Base-by-base conservation (phyloP, 2,888 invertebrate species). In the Torymus tubicola region DNA sequence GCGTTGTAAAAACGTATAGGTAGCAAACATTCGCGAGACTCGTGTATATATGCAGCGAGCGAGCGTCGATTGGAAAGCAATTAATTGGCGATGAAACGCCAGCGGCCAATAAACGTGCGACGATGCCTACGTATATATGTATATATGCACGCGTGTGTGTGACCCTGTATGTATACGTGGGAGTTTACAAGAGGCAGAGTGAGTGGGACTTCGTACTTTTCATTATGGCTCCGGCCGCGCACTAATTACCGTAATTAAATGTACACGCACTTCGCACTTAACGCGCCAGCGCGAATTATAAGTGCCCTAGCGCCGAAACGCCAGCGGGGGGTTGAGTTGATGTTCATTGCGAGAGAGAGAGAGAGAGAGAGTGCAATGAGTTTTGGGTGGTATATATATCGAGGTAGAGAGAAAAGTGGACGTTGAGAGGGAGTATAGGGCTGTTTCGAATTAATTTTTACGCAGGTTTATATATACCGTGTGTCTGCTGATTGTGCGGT, bases 231-330 rank as follows among this genome's bases (percentile, higher is more conserved):
- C 31, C 58, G 21, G 4, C 18, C 2, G 21, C 2, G 21, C 52
- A 21, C 69, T 77, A 77, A 77, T 81, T 77, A 77, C 61, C 50
- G 60, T 61, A 77, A 81, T 81, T 73, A 81, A 81, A 80, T 63
- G 71, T 75, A 76, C 67, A 69, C 16, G 64, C 21, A 21, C 72
- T 78, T 72, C 57, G 55, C 31, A 67, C 67, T 75, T 60, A 50
- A 52, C 50, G 61, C 61, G 14, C 52, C 10, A 42, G 55, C 58
- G 50, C 57, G 16, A 31, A 31, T 31, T 31, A 31, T 31, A 60
- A 18, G 60, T 18, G 18, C 18, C 60, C 18, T 21, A 16, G n/a
- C 31, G 31, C 31, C 31, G 31, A 31, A 31, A 31, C 31, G 31
- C 31, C 31, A n/a, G n/a, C n/a, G 2, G 31, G 21, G 21, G 21